Base-by-base conservation (phyloP, 2,113 vertebrate species). In the Erinaceus europaeus region DNA sequence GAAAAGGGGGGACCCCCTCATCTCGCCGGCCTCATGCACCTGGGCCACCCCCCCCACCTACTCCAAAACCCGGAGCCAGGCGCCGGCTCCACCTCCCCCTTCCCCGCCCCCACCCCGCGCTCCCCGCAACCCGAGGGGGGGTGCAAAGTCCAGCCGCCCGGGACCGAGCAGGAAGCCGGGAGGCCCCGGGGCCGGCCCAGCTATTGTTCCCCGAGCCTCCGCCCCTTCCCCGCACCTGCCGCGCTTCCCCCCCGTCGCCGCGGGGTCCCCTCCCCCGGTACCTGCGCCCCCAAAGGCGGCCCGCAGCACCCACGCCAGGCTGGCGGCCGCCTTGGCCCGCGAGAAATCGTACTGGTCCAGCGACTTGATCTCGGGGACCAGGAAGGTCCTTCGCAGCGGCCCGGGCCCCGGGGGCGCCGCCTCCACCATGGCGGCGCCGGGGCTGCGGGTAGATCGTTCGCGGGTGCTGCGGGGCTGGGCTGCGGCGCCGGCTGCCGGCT, bases 351-450 rank as follows among this genome's bases (percentile, higher is more conserved):
- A 99, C 95, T 98, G 97, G 96, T 99, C 98, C 98, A 98, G 95
- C 50, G 98, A 97, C 95, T 98, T 98, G 94, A 98, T 97, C 96
- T 98, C 98, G 87, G 98, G 98, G 90, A 98, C 97, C 92, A 98
- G 97, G 94, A 98, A 98, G 95, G 98, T 98, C 97, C 98, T 98
- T 96, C 97, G 98, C 97, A 96, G 97, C 79, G 97, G 97, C 96
- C 96, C 97, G 48, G 97, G 97, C 50, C 95, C 96, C 34, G 95
- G 90, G 80, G 97, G 97, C 94, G 96, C 97, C 46, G 97, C 98
- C 96, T 98, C 98, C 96, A 98, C 98, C 98, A 98, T 98, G 96
- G 96, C 97, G 94, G 95, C 96, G 92, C 96, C 92, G 90, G 92
- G 91, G 92, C 86, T 86, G 82, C 79, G 90, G 86, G 67, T 38